These are phyloP conservation scores for Tricholaema leucomelas DNA, from an alignment of 2,113 vertebrate genomes.

Conservation along the genomic window DNA sequence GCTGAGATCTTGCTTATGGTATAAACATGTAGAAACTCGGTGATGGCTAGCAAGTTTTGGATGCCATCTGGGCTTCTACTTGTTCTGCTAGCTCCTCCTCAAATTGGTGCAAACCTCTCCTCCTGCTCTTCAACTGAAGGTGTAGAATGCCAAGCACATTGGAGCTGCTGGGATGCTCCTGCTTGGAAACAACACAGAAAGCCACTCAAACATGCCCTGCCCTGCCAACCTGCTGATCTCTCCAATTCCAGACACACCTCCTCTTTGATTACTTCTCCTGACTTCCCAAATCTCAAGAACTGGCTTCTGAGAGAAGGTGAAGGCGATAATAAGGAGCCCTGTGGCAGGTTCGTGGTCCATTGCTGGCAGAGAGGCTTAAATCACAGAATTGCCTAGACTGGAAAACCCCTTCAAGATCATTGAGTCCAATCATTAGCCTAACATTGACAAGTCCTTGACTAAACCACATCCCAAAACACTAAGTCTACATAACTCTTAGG, in stretches of 20 bases:
- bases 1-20: not conserved
- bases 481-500: too few relatives aligned
- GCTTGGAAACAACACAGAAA: not conserved
- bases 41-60: not conserved
- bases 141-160: accelerated
- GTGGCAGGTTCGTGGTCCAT: not conserved
- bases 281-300: not conserved
- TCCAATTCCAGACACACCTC: accelerated
- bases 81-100: not conserved
- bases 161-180: not conserved
- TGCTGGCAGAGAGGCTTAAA: not conserved
- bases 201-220: not conserved
- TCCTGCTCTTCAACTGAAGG: not conserved
- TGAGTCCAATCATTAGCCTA: too few relatives aligned
- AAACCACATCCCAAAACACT: too few relatives aligned
- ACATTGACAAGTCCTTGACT: too few relatives aligned
- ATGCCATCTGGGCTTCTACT: not conserved
- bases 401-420: too few relatives aligned
- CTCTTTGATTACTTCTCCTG: not conserved
- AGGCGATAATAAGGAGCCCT: accelerated
- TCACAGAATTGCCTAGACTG: too few relatives aligned
- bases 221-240: not conserved
- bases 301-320: not conserved
- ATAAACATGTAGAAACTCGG: conserved; percentile 30
- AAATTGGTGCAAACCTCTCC: not conserved